A percentile compares a stretch with the other conserved stretches of the same genome.
Conservation (phyloP, 2,113 vertebrate species). For the Crotalus horridus region DNA sequence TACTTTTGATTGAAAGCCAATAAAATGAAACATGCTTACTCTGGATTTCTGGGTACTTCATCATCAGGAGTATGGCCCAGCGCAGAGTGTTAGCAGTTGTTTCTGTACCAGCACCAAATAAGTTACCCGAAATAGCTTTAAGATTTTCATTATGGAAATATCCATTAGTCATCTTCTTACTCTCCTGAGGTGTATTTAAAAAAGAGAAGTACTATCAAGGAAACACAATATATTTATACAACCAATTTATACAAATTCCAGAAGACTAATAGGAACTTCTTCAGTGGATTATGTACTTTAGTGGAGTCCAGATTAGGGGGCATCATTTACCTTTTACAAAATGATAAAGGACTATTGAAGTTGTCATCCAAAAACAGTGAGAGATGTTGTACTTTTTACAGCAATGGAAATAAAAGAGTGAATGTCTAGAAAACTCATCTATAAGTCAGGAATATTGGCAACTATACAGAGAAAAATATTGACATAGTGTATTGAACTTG, state of each 20-base stretch:
- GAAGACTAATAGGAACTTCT: not conserved
- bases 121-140: slow-evolving; percentile 12
- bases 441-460: not conserved
- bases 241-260: not conserved
- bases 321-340: not conserved
- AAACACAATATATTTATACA: not conserved
- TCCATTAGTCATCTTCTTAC: not conserved
- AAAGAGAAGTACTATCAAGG: not conserved
- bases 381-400: not conserved
- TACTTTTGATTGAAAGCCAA: not conserved
- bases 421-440: not conserved
- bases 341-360: not conserved
- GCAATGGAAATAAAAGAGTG: not conserved
- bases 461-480: not conserved
- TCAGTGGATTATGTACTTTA: not conserved
- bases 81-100: slow-evolving; percentile 55
- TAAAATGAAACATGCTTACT: slow-evolving; percentile 50
- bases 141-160: slow-evolving; percentile 60
- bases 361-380: not conserved
- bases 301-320: not conserved
- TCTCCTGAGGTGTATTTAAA: not conserved
- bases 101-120: slow-evolving; percentile 56
- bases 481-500: not conserved
- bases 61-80: slow-evolving; percentile 68
- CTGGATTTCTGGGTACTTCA: slow-evolving; percentile 65